Conservation (phyloP, 2,113 vertebrate genomes). For the Daubentonia madagascariensis region DNA sequence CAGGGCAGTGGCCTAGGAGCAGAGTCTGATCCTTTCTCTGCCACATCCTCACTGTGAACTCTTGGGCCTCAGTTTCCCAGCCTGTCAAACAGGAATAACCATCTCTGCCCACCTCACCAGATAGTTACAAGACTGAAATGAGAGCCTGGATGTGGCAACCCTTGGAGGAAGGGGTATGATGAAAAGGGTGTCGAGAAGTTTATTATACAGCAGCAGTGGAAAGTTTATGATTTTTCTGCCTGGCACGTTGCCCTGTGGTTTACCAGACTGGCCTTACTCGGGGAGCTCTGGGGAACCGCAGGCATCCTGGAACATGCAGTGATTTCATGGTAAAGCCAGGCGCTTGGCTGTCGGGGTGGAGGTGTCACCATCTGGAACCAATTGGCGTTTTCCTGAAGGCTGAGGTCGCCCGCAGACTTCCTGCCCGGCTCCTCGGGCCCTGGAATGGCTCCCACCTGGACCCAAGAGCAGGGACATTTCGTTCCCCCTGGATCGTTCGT, state of each 20-base stretch:
- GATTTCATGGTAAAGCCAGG: rapidly evolving
- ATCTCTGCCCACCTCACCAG: background rate
- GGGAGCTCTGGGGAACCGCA: background rate
- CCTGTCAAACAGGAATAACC: background rate
- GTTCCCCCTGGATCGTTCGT: background rate
- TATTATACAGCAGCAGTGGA: background rate
- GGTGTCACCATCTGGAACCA: slow-evolving; percentile 20
- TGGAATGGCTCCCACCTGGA: slow-evolving; percentile 31
- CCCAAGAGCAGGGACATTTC: background rate
- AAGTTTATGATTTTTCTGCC: background rate
- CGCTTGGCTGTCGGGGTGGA: background rate
- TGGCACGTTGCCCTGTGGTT: rapidly evolving
- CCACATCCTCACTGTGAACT: background rate
- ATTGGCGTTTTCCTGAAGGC: background rate
- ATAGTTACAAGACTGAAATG: background rate
- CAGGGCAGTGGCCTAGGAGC: background rate
- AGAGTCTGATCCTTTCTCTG: background rate
- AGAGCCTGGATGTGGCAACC: background rate
- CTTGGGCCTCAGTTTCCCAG: background rate
- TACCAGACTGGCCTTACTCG: background rate
- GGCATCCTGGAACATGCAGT: background rate
- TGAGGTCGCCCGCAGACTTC: background rate
- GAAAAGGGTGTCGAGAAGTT: rapidly evolving
- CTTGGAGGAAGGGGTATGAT: background rate
- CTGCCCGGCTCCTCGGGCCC: background rate